Base-by-base conservation (phyloP, 37 sponge, comb jelly and placozoan genomes). In the Beroe forskalii region DNA sequence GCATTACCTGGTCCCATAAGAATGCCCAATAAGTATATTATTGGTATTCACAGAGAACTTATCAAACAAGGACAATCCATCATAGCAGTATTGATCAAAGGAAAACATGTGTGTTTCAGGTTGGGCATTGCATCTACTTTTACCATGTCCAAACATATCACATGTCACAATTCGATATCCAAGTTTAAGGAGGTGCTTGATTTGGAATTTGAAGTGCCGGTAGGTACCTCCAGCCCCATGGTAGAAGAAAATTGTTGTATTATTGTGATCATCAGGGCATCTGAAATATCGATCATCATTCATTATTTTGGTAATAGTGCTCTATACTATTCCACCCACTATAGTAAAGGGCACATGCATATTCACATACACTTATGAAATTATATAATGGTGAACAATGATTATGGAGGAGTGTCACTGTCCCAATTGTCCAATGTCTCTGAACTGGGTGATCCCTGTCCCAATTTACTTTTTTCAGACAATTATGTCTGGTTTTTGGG, bases 1-100 rank as follows among this genome's bases (percentile, higher is more conserved):
- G n/a, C n/a, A n/a, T n/a, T 72, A 80, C 86, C 86, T 80, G 1
- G 86, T 80, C 1, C 86, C 86, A 42, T 80, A 80, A 2, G 86
- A 80, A 25, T 80, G 86, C 41, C 86, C 86, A 42, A 80, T 44
- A 0, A 80, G 60, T 20, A 43, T 38, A 23, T 80, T 80, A 0
- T 48, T 32, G 17, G 14, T 25, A 42, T 80, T 80, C 60, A 44
- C 55, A 30, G 41, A 20, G 60, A 41, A 43, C 40, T 38, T 41
- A 30, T 80, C 86, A 80, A 80, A 80, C 60, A 80, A 38, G 12
- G 27, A 35, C 86, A 80, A 44, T 35, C 55, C 86, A 80, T 80
- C 86, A 42, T 80, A 80, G 32, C 86, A 80, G 32, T 48, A 80
- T 55, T 80, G 86, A 32, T 80, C 86, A 80, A 80, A 80, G 24